A percentile compares a stretch with the other conserved stretches of the same genome.
Conservation (phyloP, 2,888 invertebrate genomes). For the Amblyjoppa fuscipennis region DNA sequence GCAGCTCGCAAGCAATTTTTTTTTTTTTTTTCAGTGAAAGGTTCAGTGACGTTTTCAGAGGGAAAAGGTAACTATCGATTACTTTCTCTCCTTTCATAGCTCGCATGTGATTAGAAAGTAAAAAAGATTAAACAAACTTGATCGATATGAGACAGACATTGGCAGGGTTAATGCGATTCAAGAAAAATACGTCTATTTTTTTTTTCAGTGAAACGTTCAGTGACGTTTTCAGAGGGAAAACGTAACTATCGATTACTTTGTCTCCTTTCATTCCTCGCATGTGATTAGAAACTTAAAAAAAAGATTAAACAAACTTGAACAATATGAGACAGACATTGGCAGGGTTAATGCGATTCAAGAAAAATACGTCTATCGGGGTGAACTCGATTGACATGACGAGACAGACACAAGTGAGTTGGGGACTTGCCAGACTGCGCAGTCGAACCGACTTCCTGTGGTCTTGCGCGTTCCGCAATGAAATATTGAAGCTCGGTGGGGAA, state of each 20-base stretch:
- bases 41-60: too few relatives aligned
- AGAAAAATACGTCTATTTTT: background rate
- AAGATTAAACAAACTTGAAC: background rate
- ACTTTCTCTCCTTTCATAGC: too few relatives aligned
- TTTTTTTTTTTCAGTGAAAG: too few relatives aligned
- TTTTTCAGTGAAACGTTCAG: too few relatives aligned
- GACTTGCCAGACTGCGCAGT: slow-evolving; percentile 18
- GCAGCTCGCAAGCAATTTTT: too few relatives aligned
- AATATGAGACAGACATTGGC: background rate
- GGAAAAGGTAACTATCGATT: too few relatives aligned
- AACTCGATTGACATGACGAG: background rate
- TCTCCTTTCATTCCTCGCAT: too few relatives aligned
- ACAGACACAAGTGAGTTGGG: slow-evolving; percentile 1
- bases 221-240: too few relatives aligned
- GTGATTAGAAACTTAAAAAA: too few relatives aligned
- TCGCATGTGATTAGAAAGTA: too few relatives aligned
- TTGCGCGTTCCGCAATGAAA: slow-evolving; percentile 26
- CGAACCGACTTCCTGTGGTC: background rate
- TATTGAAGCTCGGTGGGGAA: slow-evolving; percentile 43
- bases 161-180: background rate
- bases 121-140: background rate
- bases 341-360: background rate
- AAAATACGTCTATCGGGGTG: background rate
- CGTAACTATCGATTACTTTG: too few relatives aligned
- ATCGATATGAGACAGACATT: background rate